These are phyloP conservation scores for Coregonus clupeaformis DNA, from an alignment of 2,113 vertebrate genomes.

Conservation along the genomic window DNA sequence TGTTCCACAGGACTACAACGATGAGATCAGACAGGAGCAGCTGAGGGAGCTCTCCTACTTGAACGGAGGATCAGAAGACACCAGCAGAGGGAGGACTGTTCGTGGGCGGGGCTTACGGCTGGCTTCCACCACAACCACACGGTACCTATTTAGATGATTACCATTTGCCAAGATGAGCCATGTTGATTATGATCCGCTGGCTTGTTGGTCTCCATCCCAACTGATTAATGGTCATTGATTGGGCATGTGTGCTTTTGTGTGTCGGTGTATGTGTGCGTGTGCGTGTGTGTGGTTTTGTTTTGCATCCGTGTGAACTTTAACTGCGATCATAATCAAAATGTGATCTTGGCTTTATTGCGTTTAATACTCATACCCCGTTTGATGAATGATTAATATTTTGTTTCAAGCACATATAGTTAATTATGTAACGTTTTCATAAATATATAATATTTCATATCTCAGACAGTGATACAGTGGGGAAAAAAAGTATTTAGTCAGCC, in stretches of 20 bases:
- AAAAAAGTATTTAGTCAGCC: too few species aligned
- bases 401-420: conserved; percentile 28
- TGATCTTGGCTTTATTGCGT: neutral
- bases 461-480: too few species aligned
- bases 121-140: conserved; percentile 76
- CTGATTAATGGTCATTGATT: too few species aligned
- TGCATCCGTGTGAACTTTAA: neutral
- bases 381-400: conserved; percentile 35
- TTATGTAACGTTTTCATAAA: conserved; percentile 36
- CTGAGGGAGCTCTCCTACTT: conserved; percentile 93
- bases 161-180: neutral
- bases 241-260: too few species aligned
- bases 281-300: conserved; percentile 8
- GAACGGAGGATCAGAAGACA: conserved; percentile 94
- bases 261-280: neutral
- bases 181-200: neutral
- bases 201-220: neutral
- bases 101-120: conserved; percentile 83
- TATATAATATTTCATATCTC: conserved; percentile 20
- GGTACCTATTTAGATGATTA: conserved; percentile 65
- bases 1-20: conserved; percentile 92
- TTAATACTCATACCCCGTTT: neutral
- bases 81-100: conserved; percentile 81
- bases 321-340: neutral
- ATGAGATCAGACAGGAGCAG: conserved; percentile 98